A percentile compares a stretch with the other conserved stretches of the same genome.
phyloP scores from a whole-genome alignment of 2,113 vertebrate genomes.

The Prionailurus bengalensis region DNA sequence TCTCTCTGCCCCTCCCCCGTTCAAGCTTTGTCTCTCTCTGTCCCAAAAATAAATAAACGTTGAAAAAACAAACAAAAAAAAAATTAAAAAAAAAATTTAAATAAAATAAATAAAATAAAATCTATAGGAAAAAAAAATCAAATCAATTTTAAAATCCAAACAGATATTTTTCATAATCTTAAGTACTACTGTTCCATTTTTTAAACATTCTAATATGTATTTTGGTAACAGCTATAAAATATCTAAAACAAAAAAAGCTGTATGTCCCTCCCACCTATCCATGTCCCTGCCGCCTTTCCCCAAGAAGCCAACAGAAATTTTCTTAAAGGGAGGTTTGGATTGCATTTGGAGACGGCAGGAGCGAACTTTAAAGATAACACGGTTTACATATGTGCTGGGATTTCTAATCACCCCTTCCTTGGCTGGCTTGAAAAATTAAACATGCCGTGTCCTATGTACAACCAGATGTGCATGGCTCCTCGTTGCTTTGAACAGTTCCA shows the following conservation, averaged over 20 bases:
- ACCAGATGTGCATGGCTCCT: slow-evolving; percentile 58
- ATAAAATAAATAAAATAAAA: too few species aligned
- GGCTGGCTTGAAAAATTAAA: slow-evolving; percentile 62
- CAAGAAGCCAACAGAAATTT: background rate
- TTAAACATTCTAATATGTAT: background rate
- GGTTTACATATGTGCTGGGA: background rate
- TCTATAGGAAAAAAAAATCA: slow-evolving; percentile 29
- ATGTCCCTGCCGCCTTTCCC: background rate
- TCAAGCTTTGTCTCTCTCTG: too few species aligned
- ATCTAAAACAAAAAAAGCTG: background rate
- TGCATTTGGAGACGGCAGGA: background rate
- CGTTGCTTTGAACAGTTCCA: slow-evolving; percentile 81
- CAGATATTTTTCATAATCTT: background rate
- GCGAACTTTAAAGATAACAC: background rate
- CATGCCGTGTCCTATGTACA: background rate
- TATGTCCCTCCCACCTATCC: background rate
- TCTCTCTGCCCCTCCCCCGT: too few species aligned
- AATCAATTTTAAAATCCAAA: slow-evolving; percentile 49
- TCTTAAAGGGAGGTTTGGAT: background rate
- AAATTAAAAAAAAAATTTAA: too few species aligned
- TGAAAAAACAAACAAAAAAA: too few species aligned
- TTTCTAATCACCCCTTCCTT: slow-evolving; percentile 28
- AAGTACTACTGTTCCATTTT: background rate
- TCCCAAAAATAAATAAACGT: too few species aligned
- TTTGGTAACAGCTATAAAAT: slow-evolving; percentile 14